Evolutionary conservation across 1,140 invertebrate species (phyloP).

Genomic region (Drosophila jambulina): DNA sequence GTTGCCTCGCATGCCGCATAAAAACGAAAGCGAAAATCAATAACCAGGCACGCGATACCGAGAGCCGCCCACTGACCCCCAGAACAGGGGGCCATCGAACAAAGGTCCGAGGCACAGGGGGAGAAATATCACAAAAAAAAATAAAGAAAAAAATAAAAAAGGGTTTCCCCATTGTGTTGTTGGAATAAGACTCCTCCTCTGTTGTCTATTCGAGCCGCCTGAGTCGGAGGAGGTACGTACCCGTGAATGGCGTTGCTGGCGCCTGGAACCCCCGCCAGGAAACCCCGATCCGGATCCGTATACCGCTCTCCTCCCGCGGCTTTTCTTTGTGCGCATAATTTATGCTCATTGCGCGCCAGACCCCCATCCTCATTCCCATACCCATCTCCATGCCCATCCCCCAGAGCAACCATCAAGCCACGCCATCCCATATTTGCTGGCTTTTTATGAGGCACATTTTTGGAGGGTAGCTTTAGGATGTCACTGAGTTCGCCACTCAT

Average conservation of each 20-base stretch:
- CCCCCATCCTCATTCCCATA: constrained; percentile 15
- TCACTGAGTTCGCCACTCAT: constrained; percentile 23
- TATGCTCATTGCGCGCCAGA: constrained; percentile 71
- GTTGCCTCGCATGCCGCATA: constrained; percentile 70
- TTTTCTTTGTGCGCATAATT: constrained; percentile 71
- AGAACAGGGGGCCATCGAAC: constrained; percentile 15
- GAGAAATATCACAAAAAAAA: no score
- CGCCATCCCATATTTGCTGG: constrained; percentile 39
- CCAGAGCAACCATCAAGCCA: constrained; percentile 28
- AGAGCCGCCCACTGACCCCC: constrained; percentile 61
- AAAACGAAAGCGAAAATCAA: constrained; percentile 84
- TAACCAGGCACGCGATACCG: constrained; percentile 72
- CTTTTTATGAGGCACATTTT: constrained; percentile 47
- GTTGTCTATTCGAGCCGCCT: constrained; percentile 18
- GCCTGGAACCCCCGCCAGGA: constrained; percentile 29
- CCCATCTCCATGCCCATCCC: constrained; percentile 7
- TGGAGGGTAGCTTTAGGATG: constrained; percentile 27
- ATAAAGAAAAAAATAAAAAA: constrained; percentile 13
- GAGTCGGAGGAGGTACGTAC: constrained; percentile 31
- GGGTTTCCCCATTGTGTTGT: constrained; percentile 37
- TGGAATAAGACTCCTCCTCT: not conserved
- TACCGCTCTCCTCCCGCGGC: constrained; percentile 2
- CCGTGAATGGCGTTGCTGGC: constrained; percentile 36
- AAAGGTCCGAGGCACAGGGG: not conserved
- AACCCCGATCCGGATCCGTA: not conserved